These are phyloP conservation scores for Bugula neritina DNA, from an alignment of 2,888 invertebrate species.

Conservation along the genomic window DNA sequence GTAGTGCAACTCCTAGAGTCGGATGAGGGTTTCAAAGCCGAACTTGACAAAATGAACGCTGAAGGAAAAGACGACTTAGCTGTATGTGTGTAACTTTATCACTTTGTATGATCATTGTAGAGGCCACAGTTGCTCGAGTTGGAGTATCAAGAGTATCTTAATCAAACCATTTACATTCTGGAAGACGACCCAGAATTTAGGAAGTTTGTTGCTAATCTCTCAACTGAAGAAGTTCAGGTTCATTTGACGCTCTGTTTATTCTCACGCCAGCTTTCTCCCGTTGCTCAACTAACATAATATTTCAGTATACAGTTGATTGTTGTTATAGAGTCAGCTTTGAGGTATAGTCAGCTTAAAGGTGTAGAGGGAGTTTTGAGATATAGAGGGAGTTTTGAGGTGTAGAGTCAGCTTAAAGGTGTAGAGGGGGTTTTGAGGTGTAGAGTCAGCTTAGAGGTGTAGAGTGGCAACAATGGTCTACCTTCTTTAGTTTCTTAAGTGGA, in stretches of 20 bases:
- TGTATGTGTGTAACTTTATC: not conserved
- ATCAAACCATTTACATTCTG: slow-evolving; percentile 79
- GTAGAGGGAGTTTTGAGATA: too few species aligned
- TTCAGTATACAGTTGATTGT: too few species aligned
- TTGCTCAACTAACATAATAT: too few species aligned
- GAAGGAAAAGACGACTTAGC: slow-evolving; percentile 25
- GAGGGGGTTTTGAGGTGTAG: too few species aligned
- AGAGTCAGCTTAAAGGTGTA: too few species aligned
- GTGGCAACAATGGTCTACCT: too few species aligned
- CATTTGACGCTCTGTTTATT: not conserved
- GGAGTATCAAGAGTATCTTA: slow-evolving; percentile 75
- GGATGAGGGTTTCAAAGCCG: slow-evolving; percentile 58
- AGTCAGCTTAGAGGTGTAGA: too few species aligned
- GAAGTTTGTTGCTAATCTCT: slow-evolving; percentile 31
- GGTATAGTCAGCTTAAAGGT: too few species aligned
- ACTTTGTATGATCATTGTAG: not conserved
- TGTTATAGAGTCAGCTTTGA: too few species aligned
- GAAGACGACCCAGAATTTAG: slow-evolving; percentile 67
- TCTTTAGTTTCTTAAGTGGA: too few species aligned
- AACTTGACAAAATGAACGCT: slow-evolving; percentile 28
- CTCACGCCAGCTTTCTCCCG: too few species aligned
- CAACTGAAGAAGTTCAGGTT: slow-evolving; percentile 7
- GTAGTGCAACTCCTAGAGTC: slow-evolving; percentile 82
- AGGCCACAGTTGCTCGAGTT: slow-evolving; percentile 29
- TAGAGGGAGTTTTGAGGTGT: too few species aligned